Evolutionary conservation across 2,797 vertebrate genomes (phyloP).

Genomic region (Oreochromis mossambicus): DNA sequence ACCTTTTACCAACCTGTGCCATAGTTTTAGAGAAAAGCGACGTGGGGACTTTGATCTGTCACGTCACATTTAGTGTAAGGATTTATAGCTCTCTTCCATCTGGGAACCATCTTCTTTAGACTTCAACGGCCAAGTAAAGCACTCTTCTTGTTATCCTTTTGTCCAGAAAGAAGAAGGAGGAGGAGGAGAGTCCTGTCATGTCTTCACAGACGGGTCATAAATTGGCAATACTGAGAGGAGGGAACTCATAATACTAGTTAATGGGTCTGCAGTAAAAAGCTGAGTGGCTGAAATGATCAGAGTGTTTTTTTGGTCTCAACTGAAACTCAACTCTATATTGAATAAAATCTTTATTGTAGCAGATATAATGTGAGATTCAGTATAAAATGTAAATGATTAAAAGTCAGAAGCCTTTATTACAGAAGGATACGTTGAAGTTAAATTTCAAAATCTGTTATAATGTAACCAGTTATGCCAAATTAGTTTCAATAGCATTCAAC

Average conservation of each 20-base stretch:
- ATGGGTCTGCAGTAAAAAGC: conserved; percentile 32
- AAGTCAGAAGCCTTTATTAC: not conserved
- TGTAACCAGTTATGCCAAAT: conserved; percentile 11
- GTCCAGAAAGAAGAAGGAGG: not conserved
- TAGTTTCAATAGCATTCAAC: conserved; percentile 13
- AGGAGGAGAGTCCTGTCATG: conserved; percentile 47
- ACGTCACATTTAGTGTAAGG: conserved; percentile 32
- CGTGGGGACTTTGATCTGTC: conserved; percentile 50
- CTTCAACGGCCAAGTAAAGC: conserved; percentile 2
- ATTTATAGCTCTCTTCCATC: conserved; percentile 58
- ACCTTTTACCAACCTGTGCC: conserved; percentile 2
- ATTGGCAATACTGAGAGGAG: conserved; percentile 40
- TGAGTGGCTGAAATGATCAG: conserved; percentile 28
- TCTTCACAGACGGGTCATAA: conserved; percentile 61
- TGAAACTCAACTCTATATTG: not conserved
- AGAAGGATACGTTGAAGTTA: conserved; percentile 18
- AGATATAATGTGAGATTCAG: conserved; percentile 1
- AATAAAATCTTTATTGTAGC: conserved; percentile 1
- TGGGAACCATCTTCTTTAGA: conserved; percentile 66
- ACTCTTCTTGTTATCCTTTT: conserved; percentile 33
- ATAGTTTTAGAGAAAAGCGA: not conserved
- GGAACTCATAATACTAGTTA: conserved; percentile 40
- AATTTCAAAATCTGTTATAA: not conserved
- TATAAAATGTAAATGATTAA: conserved; percentile 22
- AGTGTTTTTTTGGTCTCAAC: not conserved